Evolutionary conservation across 2,113 vertebrate species (phyloP).

Genomic region (Amia ocellicauda): DNA sequence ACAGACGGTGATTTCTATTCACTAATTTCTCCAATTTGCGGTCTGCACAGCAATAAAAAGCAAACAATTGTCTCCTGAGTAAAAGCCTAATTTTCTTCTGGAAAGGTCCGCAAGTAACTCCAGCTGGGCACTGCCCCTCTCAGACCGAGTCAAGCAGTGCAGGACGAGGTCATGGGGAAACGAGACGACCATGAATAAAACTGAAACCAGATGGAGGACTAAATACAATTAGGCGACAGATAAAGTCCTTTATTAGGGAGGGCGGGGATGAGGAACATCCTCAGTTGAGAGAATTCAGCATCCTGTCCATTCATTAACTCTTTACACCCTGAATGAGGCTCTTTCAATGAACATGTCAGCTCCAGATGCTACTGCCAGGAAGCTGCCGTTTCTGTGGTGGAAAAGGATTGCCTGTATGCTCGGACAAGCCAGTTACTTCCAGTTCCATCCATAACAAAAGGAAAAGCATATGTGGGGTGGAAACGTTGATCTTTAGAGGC

Average conservation of each 20-base stretch:
- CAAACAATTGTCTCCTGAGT: background rate
- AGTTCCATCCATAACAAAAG: too few relatives aligned
- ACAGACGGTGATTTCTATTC: too few relatives aligned
- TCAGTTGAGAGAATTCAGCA: background rate
- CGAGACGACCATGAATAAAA: background rate
- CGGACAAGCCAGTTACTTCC: too few relatives aligned
- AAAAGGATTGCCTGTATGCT: too few relatives aligned
- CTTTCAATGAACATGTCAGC: background rate
- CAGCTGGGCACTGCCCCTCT: background rate
- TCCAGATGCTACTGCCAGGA: background rate
- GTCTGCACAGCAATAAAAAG: background rate
- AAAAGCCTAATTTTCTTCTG: background rate
- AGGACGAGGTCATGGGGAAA: background rate
- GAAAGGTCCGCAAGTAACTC: background rate
- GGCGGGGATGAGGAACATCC: background rate
- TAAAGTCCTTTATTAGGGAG: background rate
- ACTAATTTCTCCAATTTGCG: background rate
- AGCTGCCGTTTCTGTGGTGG: too few relatives aligned
- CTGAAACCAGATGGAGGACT: constrained; percentile 3
- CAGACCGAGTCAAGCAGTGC: background rate
- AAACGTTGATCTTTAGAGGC: too few relatives aligned
- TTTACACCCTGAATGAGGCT: background rate
- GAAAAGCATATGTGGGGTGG: too few relatives aligned
- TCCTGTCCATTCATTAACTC: constrained; percentile 4
- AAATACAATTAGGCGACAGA: background rate